Evolutionary conservation across 2,797 vertebrate genomes (phyloP), one percentile per base, ranked within the genome.

Genomic region (Eulemur albifrons): DNA sequence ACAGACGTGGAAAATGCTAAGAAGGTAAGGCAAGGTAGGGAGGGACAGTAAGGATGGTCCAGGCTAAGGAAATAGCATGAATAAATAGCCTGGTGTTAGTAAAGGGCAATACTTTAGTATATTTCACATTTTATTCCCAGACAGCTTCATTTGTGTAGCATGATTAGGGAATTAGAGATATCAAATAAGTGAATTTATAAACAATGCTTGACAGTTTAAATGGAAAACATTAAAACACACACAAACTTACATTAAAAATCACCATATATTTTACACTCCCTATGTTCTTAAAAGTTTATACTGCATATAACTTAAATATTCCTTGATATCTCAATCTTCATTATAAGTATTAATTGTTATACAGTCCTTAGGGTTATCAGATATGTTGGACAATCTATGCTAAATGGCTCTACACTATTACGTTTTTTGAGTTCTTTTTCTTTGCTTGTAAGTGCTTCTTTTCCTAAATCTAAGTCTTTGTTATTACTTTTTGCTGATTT

Each of bases 141-240:
- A 82, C 17, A 69, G 59, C 23, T 87, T 97, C 91, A 85, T 40
- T 45, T 69, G 50, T 38, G 27, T 48, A 79, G 9, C 18, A 63
- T 25, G 12, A 89, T 20, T 86, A 88, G 35, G 18, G 45, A 82
- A 90, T 45, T 9, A 61, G 15, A 30, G 75, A 59, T 38, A 93
- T 83, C 76, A 83, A 79, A 21, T 35, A 77, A 82, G 30, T 87
- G 43, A 82, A 81, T 87, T 82, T 92, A 73, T 73, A 89, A 81
- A n/a, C n/a, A 87, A 76, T 82, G 35, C 25, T 43, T 43, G 54
- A 48, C 30, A 96, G n/a, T 59, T 95, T 83, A 88, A 89, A 17
- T 87, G 25, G 5, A 18, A 93, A 76, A 90, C 43, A 52, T 95
- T 97, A 84, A 88, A 95, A 86, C 5, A 87, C 40, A 79, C 1